Evolutionary conservation across 2,888 invertebrate genomes (phyloP), one percentile per base, ranked within the genome.

Genomic region (Schrankia costaestrigalis): DNA sequence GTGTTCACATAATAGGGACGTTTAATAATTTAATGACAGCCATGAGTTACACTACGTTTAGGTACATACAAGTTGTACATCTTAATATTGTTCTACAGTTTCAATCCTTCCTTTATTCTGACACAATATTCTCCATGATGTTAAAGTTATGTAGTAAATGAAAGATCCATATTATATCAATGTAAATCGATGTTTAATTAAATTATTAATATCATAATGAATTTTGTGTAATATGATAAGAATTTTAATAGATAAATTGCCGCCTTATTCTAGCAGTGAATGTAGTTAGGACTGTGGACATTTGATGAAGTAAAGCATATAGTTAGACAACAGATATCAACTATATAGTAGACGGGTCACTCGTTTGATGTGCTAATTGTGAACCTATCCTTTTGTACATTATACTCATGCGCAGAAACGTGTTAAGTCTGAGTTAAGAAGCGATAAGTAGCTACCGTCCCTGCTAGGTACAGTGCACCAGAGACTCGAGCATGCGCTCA

Each of bases 161-260:
- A 17, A 35, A 22, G 6, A 39, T 43, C 32, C 33, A 17, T 56
- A 42, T 44, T 40, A 35, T 34, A 29, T 26, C 49, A 38, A 28
- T 55, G 56, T 55, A 14, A 31, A 44, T 50, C 39, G 47, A 25
- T 55, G 56, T 54, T 55, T 41, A 50, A 41, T 46, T 46, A 24
- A n/a, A n/a, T n/a, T n/a, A 35, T 40, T 4, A 42, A 46, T 41
- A 25, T 23, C 26, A 31, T 30, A 27, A 45, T 14, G 21, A 26
- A 27, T 30, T 33, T 35, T 18, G 38, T 40, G 34, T 47, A 40
- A 32, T 38, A 27, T 17, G n/a, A n/a, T n/a, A n/a, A 30, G 22
- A 33, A 34, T 28, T 39, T 41, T 41, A 38, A 29, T 3, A 37
- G 35, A 35, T 33, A 26, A 15, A 13, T 31, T 25, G 41, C 24